Evolutionary conservation across 1,140 invertebrate genomes (phyloP).

Genomic region (Hyphantria cunea): DNA sequence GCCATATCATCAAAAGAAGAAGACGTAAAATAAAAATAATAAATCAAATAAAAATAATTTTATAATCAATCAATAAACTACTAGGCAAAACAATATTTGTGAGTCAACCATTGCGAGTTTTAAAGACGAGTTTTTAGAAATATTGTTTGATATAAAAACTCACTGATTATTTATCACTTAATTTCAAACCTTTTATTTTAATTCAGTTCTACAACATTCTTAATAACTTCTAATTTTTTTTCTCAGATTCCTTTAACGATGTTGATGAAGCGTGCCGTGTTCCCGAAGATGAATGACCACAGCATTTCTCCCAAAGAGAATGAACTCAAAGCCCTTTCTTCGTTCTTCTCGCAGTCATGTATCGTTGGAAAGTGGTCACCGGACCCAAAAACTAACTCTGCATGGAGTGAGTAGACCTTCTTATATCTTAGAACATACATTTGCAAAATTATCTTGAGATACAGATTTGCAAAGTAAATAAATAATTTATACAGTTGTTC

Average conservation of each 20-base stretch:
- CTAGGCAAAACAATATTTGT: no score
- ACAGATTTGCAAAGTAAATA: not conserved
- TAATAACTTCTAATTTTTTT: not conserved
- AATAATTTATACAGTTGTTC: no score
- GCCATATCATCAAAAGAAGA: no score
- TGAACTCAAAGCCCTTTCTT: conserved; percentile 87
- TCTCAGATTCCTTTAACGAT: conserved; percentile 85
- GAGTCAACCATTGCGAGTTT: no score
- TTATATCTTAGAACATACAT: not conserved
- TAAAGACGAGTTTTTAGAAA: no score
- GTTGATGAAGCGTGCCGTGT: conserved; percentile 85
- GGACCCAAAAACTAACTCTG: conserved; percentile 85
- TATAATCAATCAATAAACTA: no score
- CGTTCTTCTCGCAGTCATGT: conserved; percentile 89
- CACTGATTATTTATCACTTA: no score
- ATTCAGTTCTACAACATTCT: no score
- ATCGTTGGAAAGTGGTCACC: conserved; percentile 90
- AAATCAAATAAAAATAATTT: no score
- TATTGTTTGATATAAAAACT: no score
- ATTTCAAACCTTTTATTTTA: no score
- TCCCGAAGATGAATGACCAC: conserved; percentile 85
- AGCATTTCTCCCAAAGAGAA: conserved; percentile 88
- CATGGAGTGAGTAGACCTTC: conserved; percentile 84
- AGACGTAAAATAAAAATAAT: no score
- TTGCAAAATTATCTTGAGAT: not conserved